These are phyloP conservation scores for Zaprionus bogoriensis DNA, from an alignment of 2,888 invertebrate species.

Conservation along the genomic window DNA sequence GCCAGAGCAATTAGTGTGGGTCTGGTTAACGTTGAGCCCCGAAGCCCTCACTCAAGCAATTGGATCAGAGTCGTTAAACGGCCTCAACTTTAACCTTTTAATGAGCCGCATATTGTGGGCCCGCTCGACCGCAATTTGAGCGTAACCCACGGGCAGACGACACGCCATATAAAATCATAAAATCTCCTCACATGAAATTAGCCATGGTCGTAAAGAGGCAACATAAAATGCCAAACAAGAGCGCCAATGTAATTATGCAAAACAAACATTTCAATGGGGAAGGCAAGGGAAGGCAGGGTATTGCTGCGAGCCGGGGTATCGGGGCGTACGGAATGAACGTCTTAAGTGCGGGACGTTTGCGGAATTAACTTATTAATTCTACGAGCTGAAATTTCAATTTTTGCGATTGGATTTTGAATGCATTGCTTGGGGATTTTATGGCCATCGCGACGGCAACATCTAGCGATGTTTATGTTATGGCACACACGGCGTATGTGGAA, in stretches of 20 bases:
- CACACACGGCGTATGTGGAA: conserved; percentile 69
- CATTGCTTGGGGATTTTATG: conserved; percentile 53
- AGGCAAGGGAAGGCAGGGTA: background rate
- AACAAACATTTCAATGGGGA: conserved; percentile 58
- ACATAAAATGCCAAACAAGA: conserved; percentile 64
- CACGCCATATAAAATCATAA: conserved; percentile 41
- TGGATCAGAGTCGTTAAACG: conserved; percentile 48
- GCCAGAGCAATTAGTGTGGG: conserved; percentile 47
- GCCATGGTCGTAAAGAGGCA: conserved; percentile 57
- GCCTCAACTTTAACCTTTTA: conserved; percentile 74
- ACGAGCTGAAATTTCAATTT: conserved; percentile 58
- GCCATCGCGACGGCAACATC: conserved; percentile 10
- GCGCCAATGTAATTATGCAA: conserved; percentile 65
- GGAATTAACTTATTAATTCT: conserved; percentile 74
- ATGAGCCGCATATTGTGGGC: conserved; percentile 48
- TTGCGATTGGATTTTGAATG: conserved; percentile 43
- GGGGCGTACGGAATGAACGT: too few relatives aligned
- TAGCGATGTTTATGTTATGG: conserved; percentile 63
- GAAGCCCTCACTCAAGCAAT: conserved; percentile 26
- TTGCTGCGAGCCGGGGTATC: too few relatives aligned
- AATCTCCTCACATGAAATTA: conserved; percentile 62
- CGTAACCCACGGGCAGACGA: conserved; percentile 9
- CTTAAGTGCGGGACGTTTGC: conserved; percentile 20
- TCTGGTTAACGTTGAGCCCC: conserved; percentile 31
- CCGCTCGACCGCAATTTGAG: conserved; percentile 21